Evolutionary conservation across 2,113 vertebrate genomes (phyloP).

Genomic region (Gambusia affinis): DNA sequence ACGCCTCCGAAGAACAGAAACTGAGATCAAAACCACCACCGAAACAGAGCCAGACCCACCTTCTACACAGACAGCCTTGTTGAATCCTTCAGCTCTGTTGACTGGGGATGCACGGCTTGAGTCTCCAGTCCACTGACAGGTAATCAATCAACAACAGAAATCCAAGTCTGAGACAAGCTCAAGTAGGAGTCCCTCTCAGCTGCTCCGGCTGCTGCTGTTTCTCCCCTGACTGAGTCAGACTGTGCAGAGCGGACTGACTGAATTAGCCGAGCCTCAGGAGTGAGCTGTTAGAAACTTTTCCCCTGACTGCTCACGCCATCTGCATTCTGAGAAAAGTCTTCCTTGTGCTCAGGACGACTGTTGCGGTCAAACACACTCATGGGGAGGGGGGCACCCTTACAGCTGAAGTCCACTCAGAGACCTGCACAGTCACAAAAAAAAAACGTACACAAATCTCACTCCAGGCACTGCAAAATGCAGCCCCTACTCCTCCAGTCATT

Average conservation of each 20-base stretch:
- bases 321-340: slow-evolving; percentile 65
- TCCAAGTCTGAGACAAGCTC: slow-evolving; percentile 32
- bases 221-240: slow-evolving; percentile 20
- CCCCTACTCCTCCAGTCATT: slow-evolving; percentile 47
- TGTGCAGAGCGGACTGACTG: slow-evolving; percentile 27
- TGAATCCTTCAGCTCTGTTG: slow-evolving; percentile 34
- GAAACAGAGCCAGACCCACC: slow-evolving; percentile 41
- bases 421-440: slow-evolving; percentile 30
- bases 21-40: not conserved
- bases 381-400: slow-evolving; percentile 14
- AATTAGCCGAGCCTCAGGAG: slow-evolving; percentile 37
- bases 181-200: slow-evolving; percentile 43
- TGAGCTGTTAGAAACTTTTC: slow-evolving; percentile 73
- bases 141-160: slow-evolving; percentile 47
- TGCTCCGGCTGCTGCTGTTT: slow-evolving; percentile 26
- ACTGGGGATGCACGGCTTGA: slow-evolving; percentile 16
- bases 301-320: slow-evolving; percentile 77
- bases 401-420: slow-evolving; percentile 56
- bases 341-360: slow-evolving; percentile 48
- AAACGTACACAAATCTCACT: slow-evolving; percentile 14
- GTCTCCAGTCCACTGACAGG: slow-evolving; percentile 45
- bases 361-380: slow-evolving; percentile 56
- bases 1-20: not conserved
- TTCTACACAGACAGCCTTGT: slow-evolving; percentile 27
- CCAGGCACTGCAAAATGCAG: slow-evolving; percentile 33